A percentile compares a stretch with the other conserved stretches of the same genome.
Conservation (phyloP, 2,888 invertebrate species). For the Thera britannica region DNA sequence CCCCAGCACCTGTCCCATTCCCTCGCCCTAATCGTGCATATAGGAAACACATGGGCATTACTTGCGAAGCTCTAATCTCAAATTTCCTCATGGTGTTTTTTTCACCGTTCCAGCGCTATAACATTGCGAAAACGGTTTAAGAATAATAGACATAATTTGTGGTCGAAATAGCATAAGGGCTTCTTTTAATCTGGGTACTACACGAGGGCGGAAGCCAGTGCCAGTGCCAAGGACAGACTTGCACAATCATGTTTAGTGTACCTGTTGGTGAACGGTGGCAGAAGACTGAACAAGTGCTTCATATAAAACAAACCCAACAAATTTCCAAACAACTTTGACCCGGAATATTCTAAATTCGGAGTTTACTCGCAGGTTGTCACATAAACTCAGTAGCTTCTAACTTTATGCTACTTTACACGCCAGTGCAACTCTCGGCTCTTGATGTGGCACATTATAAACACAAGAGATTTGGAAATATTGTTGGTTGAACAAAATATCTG, state of each 20-base stretch:
- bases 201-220: too few relatives aligned
- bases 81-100: too few relatives aligned
- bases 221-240: too few relatives aligned
- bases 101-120: too few relatives aligned
- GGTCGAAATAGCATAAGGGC: too few relatives aligned
- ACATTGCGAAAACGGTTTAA: too few relatives aligned
- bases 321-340: slow-evolving; percentile 13
- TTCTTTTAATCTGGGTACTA: too few relatives aligned
- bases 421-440: slow-evolving; percentile 1
- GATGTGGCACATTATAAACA: background rate
- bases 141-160: too few relatives aligned
- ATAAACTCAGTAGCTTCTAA: slow-evolving; percentile 9
- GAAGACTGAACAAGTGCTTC: slow-evolving; percentile 1
- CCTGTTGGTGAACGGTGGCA: background rate
- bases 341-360: slow-evolving; percentile 15
- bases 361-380: slow-evolving; percentile 16
- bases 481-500: background rate
- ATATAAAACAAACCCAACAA: slow-evolving; percentile 11
- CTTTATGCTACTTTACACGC: slow-evolving; percentile 11
- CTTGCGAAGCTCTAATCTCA: too few relatives aligned
- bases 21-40: too few relatives aligned
- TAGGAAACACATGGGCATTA: too few relatives aligned
- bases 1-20: too few relatives aligned
- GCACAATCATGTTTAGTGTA: background rate
- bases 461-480: background rate